phyloP scores from a whole-genome alignment of 35 echinoderm and acorn worm species.

The Lytechinus pictus region DNA sequence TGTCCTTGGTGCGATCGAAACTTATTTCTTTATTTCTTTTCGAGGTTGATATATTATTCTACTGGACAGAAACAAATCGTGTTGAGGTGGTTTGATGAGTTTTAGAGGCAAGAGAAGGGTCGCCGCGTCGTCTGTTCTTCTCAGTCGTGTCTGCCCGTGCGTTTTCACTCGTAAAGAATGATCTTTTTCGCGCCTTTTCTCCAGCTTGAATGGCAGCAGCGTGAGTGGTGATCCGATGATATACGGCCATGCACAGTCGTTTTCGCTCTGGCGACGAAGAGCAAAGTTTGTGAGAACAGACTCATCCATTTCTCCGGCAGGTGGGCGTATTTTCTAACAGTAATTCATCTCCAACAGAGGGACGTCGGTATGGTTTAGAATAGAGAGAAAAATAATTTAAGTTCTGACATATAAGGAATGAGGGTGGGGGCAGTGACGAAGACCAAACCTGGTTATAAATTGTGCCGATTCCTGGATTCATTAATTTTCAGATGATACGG shows the following conservation, averaged over 20 bases:
- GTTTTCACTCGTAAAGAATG: not conserved
- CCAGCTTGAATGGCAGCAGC: not conserved
- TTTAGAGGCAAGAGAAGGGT: not conserved
- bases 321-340: not conserved
- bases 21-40: not conserved
- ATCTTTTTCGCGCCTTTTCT: constrained; percentile 37
- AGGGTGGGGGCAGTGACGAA: too few species aligned
- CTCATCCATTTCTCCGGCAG: constrained; percentile 25
- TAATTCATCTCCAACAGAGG: not conserved
- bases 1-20: not conserved
- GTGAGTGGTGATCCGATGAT: not conserved
- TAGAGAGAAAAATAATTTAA: not conserved
- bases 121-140: not conserved
- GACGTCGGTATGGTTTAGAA: not conserved
- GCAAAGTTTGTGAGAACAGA: not conserved
- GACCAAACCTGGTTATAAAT: not conserved
- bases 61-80: not conserved
- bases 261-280: not conserved
- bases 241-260: constrained; percentile 8
- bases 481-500: not conserved
- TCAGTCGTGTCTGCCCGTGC: not conserved
- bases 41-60: not conserved
- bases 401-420: not conserved
- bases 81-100: not conserved
- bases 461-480: not conserved